Percentiles rank a stretch among this genome's conserved stretches.
Evolutionary conservation across 2,797 vertebrate species (phyloP).

Genomic region (Gallinago solitaria): DNA sequence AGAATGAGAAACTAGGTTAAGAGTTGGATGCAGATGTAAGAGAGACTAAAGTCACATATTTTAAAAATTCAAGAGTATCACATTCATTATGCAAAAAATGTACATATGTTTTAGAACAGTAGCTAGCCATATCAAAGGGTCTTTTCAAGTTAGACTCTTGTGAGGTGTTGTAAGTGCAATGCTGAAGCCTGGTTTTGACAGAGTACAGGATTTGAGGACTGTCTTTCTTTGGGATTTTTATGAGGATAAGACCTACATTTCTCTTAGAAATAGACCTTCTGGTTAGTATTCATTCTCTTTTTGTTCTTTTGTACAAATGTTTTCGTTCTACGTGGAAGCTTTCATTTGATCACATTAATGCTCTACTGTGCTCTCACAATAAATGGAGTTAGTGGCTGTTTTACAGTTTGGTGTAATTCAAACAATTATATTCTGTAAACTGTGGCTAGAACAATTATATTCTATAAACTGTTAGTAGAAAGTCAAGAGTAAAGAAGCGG

Average conservation of each 20-base stretch:
- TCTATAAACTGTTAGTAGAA: background rate
- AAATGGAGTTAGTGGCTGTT: background rate
- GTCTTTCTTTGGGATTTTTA: background rate
- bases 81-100: background rate
- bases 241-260: background rate
- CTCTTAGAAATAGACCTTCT: background rate
- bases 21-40: background rate
- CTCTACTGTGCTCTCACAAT: background rate
- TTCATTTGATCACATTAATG: background rate
- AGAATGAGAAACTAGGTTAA: background rate
- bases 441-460: background rate
- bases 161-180: background rate
- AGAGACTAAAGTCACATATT: background rate
- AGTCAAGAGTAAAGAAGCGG: background rate
- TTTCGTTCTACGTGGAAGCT: background rate
- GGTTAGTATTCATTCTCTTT: background rate
- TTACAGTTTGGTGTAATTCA: slow-evolving; percentile 2
- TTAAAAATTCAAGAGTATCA: background rate
- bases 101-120: background rate
- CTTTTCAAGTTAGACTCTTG: background rate
- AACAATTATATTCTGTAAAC: background rate
- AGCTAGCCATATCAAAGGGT: background rate
- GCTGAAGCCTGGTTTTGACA: background rate
- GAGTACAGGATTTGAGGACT: background rate
- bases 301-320: background rate